Percentiles rank a stretch among this genome's conserved stretches.
phyloP scores from a whole-genome alignment of 2,888 invertebrate genomes.

The Drosophila aldrichi region DNA sequence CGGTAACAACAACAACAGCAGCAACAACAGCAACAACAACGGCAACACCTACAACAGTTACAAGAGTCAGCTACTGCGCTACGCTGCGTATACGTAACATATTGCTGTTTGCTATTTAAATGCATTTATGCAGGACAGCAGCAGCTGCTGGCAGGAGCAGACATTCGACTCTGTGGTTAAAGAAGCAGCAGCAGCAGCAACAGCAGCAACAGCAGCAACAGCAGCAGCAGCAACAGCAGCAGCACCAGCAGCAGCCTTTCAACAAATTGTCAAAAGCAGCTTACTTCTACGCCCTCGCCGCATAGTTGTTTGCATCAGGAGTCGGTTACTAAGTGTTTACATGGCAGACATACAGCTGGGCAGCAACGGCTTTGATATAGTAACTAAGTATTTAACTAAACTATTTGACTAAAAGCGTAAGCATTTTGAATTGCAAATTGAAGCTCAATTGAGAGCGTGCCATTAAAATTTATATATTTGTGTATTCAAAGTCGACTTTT shows the following conservation, averaged over 20 bases:
- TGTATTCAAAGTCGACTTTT: neutral
- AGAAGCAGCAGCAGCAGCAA: constrained; percentile 23
- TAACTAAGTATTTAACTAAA: constrained; percentile 49
- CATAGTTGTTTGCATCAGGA: constrained; percentile 27
- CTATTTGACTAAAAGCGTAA: constrained; percentile 41
- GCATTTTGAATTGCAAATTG: constrained; percentile 31
- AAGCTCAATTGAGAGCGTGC: constrained; percentile 40
- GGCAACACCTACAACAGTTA: constrained; percentile 21
- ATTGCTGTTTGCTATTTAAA: constrained; percentile 73
- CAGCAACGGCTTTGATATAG: constrained; percentile 36
- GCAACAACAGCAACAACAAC: constrained; percentile 22
- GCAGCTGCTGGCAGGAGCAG: constrained; percentile 26
- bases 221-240: constrained; percentile 22
- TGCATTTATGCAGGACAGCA: constrained; percentile 69
- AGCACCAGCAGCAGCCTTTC: constrained; percentile 47
- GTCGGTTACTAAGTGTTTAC: constrained; percentile 51
- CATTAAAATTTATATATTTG: constrained; percentile 2
- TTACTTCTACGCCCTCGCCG: constrained; percentile 26
- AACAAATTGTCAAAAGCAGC: constrained; percentile 78
- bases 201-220: constrained; percentile 21
- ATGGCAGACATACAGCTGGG: constrained; percentile 25
- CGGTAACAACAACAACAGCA: constrained; percentile 51
- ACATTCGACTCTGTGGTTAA: constrained; percentile 35
- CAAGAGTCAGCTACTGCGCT: constrained; percentile 27
- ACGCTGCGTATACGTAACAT: constrained; percentile 73